Percentiles rank a stretch among this genome's conserved stretches.
These are phyloP conservation scores for Laupala kohalensis DNA, from an alignment of 1,140 invertebrate genomes.

Conservation along the genomic window DNA sequence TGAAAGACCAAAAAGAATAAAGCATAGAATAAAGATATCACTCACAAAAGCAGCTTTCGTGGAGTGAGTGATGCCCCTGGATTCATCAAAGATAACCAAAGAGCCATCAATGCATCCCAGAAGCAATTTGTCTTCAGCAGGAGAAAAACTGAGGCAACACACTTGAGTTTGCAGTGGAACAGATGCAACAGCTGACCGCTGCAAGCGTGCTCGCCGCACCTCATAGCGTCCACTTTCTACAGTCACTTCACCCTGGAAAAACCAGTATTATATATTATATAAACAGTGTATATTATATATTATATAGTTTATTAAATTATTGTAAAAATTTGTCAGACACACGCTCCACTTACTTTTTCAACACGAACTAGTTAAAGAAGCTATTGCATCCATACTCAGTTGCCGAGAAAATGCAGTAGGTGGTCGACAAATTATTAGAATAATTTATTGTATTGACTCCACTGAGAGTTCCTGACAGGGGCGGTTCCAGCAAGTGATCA, in stretches of 20 bases:
- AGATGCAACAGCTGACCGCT: slow-evolving; percentile 49
- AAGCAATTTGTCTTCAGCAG: slow-evolving; percentile 53
- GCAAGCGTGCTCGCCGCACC: slow-evolving; percentile 49
- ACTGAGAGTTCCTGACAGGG: too few species aligned
- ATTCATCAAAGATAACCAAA: slow-evolving; percentile 54
- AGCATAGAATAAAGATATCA: slow-evolving; percentile 13
- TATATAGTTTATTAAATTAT: background rate
- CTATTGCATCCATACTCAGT: too few species aligned
- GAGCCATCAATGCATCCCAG: slow-evolving; percentile 64
- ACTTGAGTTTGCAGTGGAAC: slow-evolving; percentile 58
- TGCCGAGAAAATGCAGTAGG: too few species aligned
- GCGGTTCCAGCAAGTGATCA: too few species aligned
- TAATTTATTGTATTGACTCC: too few species aligned
- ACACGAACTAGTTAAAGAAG: too few species aligned
- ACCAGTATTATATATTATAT: background rate
- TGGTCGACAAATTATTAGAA: too few species aligned
- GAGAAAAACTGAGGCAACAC: slow-evolving; percentile 49
- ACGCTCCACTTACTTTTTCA: too few species aligned
- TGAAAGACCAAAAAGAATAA: too few species aligned
- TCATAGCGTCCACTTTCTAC: slow-evolving; percentile 60
- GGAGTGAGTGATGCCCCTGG: slow-evolving; percentile 43
- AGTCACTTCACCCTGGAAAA: slow-evolving; percentile 51
- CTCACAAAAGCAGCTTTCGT: slow-evolving; percentile 51
- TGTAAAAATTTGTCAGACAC: too few species aligned
- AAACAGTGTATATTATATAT: background rate